phyloP scores from a whole-genome alignment of 2,888 invertebrate genomes.

The Marasmarcha lunaedactyla region DNA sequence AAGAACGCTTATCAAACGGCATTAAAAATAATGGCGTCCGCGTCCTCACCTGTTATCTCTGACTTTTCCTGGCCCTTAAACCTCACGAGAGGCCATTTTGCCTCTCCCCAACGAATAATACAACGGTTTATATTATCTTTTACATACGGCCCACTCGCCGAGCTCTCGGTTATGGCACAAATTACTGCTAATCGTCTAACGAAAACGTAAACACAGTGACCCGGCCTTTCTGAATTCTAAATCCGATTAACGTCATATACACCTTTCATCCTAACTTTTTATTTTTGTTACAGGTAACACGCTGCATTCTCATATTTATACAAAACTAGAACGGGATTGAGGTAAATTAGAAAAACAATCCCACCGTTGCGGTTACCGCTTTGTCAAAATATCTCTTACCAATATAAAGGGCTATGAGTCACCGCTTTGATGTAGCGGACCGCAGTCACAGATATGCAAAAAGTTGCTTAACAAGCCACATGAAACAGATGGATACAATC shows the following conservation, averaged over 20 bases:
- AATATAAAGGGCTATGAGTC: conserved; percentile 21
- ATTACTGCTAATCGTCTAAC: conserved; percentile 40
- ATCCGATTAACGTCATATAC: conserved; percentile 24
- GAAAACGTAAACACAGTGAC: conserved; percentile 28
- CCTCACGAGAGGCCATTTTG: conserved; percentile 28
- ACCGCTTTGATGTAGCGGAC: conserved; percentile 29
- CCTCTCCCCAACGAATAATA: conserved; percentile 34
- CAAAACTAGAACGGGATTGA: conserved; percentile 16
- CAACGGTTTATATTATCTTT: conserved; percentile 33
- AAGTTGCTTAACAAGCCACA: conserved; percentile 32
- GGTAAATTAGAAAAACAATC: conserved; percentile 7
- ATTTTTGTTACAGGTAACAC: conserved; percentile 47
- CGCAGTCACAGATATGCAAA: conserved; percentile 28
- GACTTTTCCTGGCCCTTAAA: conserved; percentile 40
- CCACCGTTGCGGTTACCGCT: conserved; percentile 22
- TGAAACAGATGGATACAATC: conserved; percentile 22
- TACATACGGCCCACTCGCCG: conserved; percentile 27
- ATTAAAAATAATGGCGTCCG: conserved; percentile 50
- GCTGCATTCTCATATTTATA: conserved; percentile 10
- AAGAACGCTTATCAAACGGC: conserved; percentile 50
- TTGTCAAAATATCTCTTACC: conserved; percentile 31
- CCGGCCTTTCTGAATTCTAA: conserved; percentile 30
- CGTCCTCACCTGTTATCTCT: conserved; percentile 46
- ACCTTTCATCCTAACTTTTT: conserved; percentile 18
- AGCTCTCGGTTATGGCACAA: conserved; percentile 27